A percentile compares a stretch with the other conserved stretches of the same genome.
Evolutionary conservation across 1,140 invertebrate species (phyloP).

Genomic region (Saccostrea glomerata): DNA sequence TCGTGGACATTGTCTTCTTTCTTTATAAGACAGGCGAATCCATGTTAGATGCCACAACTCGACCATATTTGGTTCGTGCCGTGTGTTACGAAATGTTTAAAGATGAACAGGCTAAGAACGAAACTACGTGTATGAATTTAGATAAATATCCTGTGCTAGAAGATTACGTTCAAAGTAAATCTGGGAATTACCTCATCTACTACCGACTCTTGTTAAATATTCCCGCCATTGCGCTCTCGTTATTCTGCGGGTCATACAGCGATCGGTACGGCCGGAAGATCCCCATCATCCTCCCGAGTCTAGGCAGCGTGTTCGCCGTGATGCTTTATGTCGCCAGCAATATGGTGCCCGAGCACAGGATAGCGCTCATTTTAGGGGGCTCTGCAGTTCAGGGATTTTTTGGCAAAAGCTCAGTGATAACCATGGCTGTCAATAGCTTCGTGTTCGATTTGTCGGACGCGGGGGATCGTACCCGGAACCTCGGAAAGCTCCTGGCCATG

Average conservation of each 20-base stretch:
- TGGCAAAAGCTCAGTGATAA: constrained; percentile 77
- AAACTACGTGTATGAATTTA: constrained; percentile 59
- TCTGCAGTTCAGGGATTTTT: constrained; percentile 72
- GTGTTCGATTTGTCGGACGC: constrained; percentile 72
- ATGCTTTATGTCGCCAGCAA: constrained; percentile 73
- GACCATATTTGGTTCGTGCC: constrained; percentile 74
- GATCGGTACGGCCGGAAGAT: constrained; percentile 76
- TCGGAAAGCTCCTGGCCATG: constrained; percentile 76
- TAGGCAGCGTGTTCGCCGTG: constrained; percentile 74
- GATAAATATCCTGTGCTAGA: constrained; percentile 61
- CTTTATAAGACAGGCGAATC: constrained; percentile 77
- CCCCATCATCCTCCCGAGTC: constrained; percentile 76
- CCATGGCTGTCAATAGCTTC: constrained; percentile 78
- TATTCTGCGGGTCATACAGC: constrained; percentile 78
- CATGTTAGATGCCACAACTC: constrained; percentile 75
- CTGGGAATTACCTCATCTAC: constrained; percentile 72
- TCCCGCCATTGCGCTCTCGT: constrained; percentile 74
- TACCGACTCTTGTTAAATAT: constrained; percentile 76
- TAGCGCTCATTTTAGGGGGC: constrained; percentile 72
- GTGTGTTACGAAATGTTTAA: constrained; percentile 70
- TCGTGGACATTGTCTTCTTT: constrained; percentile 76
- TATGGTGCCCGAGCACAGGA: constrained; percentile 48
- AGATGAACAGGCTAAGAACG: constrained; percentile 43
- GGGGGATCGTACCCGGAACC: constrained; percentile 69
- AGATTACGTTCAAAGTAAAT: constrained; percentile 68